Evolutionary conservation across 92 coral and sea anemone genomes (phyloP), one percentile per base, ranked within the genome.

Genomic region (Parazoanthus swiftii): DNA sequence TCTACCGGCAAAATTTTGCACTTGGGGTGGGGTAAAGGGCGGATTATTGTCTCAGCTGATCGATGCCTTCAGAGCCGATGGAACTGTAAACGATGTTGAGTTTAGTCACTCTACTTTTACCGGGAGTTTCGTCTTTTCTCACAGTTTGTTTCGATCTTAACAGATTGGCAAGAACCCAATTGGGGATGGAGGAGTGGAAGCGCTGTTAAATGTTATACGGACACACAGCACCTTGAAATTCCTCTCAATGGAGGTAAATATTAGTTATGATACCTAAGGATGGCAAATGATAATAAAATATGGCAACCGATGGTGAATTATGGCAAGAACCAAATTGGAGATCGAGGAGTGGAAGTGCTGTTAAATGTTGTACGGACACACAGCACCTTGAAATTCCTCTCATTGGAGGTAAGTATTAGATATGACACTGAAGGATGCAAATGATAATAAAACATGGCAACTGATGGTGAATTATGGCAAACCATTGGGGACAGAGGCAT

Each of bases 131-230:
- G 37, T 89, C 65, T 83, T 68, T 56, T 54, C 20, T 54, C 59
- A 54, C 59, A 54, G 59, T 54, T 54, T 54, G 1, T 43, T 54
- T 85, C 26, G 13, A 2, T 77, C 82, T 23, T 23, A 23, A 42
- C 89, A 97, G 99, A 90, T 97, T 66, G 99, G 99, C n/a, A 93
- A 92, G 85, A 97, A 97, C 83, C 99, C 99, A 3, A 91, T 97
- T 16, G 97, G 99, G 25, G 99, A 97, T 80, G 99, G 92, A 81
- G 99, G 99, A 38, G 99, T 97, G 7, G 99, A 91, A 79, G 93
- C 98, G 10, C 88, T 97, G 54, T 89, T 97, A 73, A 93, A 90
- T 74, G 94, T 95, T 21, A 84, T 97, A 85, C 95, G 87, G 89
- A 88, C 90, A 9, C 94, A 97, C 88, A 91, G 85, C 63, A 90